These are phyloP conservation scores for Phalera bucephala DNA, from an alignment of 2,888 invertebrate genomes.

Conservation along the genomic window DNA sequence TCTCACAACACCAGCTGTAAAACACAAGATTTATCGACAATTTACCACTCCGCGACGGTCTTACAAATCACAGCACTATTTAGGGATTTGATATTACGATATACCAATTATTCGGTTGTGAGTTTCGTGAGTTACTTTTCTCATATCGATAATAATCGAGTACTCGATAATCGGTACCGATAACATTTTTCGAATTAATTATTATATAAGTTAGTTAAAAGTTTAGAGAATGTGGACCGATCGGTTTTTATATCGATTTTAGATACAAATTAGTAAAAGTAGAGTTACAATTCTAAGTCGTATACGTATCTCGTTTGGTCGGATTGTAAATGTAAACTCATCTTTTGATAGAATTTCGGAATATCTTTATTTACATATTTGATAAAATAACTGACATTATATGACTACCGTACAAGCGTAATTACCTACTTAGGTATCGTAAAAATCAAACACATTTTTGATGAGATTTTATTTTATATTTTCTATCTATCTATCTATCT, in stretches of 20 bases:
- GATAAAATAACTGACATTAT: too few species aligned
- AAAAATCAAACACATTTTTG: too few species aligned
- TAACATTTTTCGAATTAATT: slow-evolving; percentile 30
- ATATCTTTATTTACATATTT: too few species aligned
- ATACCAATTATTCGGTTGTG: slow-evolving; percentile 42
- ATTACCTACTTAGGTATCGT: too few species aligned
- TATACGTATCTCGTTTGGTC: too few species aligned
- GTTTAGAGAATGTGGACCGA: not conserved
- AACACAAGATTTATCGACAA: slow-evolving; percentile 81
- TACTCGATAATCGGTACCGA: slow-evolving; percentile 26
- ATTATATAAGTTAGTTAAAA: slow-evolving; percentile 13
- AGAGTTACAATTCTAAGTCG: too few species aligned
- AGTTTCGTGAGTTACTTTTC: slow-evolving; percentile 8
- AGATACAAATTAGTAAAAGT: too few species aligned
- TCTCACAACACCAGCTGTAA: slow-evolving; percentile 76
- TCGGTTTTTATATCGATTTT: not conserved
- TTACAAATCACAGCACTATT: slow-evolving; percentile 79
- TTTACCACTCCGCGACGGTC: slow-evolving; percentile 65
- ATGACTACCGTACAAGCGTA: too few species aligned
- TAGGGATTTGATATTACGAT: slow-evolving; percentile 44
- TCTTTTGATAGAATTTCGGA: too few species aligned
- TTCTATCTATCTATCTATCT: too few species aligned
- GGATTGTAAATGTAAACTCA: too few species aligned
- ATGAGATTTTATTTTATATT: too few species aligned
- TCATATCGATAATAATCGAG: slow-evolving; percentile 19